A percentile compares a stretch with the other conserved stretches of the same genome.
These are phyloP conservation scores for Dryomyza anilis DNA, from an alignment of 2,888 invertebrate species.

Conservation along the genomic window DNA sequence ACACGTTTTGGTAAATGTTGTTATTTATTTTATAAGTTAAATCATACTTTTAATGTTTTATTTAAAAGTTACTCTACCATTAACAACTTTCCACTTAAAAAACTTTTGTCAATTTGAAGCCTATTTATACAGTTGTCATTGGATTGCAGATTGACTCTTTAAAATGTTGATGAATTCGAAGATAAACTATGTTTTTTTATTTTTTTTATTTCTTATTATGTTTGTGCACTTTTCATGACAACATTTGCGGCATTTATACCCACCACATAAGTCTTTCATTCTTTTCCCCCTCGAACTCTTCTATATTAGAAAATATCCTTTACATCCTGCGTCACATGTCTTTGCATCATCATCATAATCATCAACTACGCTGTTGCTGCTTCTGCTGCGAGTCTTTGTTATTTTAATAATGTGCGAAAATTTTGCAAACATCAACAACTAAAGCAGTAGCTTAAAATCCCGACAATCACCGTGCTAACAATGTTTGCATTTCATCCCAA, in stretches of 20 bases:
- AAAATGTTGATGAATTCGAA: not conserved
- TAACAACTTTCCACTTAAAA: not conserved
- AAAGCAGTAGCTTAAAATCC: slow-evolving; percentile 10
- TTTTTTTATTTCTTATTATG: not conserved
- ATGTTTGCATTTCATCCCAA: no score
- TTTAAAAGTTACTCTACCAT: not conserved
- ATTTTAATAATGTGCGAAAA: slow-evolving; percentile 23
- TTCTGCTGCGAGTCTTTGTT: slow-evolving; percentile 16
- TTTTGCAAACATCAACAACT: slow-evolving; percentile 23
- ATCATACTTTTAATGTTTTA: not conserved
- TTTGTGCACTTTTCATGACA: not conserved
- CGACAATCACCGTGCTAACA: not conserved
- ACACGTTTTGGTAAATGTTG: no score
- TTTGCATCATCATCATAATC: not conserved
- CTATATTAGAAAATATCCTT: not conserved
- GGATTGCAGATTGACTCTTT: not conserved
- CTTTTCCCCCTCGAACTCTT: not conserved
- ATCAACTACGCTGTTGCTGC: no score
- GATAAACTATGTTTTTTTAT: not conserved
- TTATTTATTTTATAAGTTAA: no score
- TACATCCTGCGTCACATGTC: not conserved
- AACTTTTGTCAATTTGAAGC: not conserved
- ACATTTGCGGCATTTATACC: not conserved
- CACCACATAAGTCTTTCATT: not conserved
- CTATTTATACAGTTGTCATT: not conserved